These are phyloP conservation scores for Rhysida immarginata DNA, from an alignment of 1,140 invertebrate genomes.

Conservation along the genomic window DNA sequence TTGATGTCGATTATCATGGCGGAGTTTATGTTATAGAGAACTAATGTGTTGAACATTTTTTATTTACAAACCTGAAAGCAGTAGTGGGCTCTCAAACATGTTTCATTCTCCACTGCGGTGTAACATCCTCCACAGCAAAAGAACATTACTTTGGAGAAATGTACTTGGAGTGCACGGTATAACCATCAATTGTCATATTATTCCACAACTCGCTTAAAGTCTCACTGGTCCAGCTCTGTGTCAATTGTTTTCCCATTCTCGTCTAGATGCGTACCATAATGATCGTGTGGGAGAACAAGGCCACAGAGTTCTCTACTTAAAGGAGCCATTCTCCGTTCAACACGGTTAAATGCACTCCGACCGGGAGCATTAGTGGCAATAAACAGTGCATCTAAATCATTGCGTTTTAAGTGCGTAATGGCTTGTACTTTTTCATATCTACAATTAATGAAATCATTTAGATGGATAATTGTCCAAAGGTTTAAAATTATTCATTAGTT, in stretches of 20 bases:
- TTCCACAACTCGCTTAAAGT: conserved; percentile 21
- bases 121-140: too few species aligned
- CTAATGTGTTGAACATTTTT: too few species aligned
- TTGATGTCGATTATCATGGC: too few species aligned
- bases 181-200: conserved; percentile 19
- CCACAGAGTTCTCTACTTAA: conserved; percentile 26
- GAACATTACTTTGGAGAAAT: conserved; percentile 2
- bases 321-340: conserved; percentile 28
- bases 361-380: conserved; percentile 31
- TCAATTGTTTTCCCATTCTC: conserved; percentile 23
- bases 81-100: not conserved
- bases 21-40: too few species aligned
- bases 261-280: conserved; percentile 28
- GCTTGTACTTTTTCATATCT: conserved; percentile 14
- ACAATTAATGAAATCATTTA: too few species aligned
- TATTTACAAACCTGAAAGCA: too few species aligned
- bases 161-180: conserved; percentile 24
- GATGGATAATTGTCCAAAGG: too few species aligned
- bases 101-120: not conserved
- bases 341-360: conserved; percentile 25
- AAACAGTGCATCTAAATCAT: conserved; percentile 27
- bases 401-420: conserved; percentile 24
- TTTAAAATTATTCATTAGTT: too few species aligned
- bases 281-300: conserved; percentile 26
- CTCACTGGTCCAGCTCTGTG: conserved; percentile 23